Conservation (phyloP, 1,140 invertebrate species). For the Brachionus rotundiformis region DNA sequence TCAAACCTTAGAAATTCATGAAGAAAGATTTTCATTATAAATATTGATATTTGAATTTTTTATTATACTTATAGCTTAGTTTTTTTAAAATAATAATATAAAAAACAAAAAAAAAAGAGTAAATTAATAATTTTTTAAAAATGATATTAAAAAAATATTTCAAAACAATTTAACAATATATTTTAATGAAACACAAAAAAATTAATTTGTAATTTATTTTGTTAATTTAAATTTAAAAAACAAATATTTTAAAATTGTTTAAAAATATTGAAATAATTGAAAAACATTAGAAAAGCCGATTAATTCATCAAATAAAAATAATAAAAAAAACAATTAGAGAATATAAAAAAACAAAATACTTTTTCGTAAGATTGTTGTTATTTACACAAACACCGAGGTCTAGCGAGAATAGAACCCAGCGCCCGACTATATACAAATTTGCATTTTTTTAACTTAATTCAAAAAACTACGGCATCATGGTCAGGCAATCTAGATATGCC, state of each 20-base stretch:
- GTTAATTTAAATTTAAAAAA: not conserved
- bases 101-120: not conserved
- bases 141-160: not conserved
- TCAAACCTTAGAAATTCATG: too few relatives aligned
- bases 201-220: conserved; percentile 2
- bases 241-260: not conserved
- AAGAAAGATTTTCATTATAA: too few relatives aligned
- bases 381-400: not conserved
- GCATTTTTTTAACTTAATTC: not conserved
- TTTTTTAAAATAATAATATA: not conserved
- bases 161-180: not conserved
- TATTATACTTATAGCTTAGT: not conserved
- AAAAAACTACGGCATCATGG: not conserved
- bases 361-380: not conserved
- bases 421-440: not conserved
- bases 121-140: conserved; percentile 19
- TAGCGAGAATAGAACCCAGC: not conserved
- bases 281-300: not conserved
- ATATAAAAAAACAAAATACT: too few relatives aligned
- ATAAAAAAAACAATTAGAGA: too few relatives aligned
- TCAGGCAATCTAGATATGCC: not conserved
- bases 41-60: not conserved
- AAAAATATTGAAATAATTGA: not conserved
- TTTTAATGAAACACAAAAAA: too few relatives aligned
- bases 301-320: too few relatives aligned